Evolutionary conservation across 1,140 invertebrate species (phyloP).

Genomic region (Drosophila santomea): DNA sequence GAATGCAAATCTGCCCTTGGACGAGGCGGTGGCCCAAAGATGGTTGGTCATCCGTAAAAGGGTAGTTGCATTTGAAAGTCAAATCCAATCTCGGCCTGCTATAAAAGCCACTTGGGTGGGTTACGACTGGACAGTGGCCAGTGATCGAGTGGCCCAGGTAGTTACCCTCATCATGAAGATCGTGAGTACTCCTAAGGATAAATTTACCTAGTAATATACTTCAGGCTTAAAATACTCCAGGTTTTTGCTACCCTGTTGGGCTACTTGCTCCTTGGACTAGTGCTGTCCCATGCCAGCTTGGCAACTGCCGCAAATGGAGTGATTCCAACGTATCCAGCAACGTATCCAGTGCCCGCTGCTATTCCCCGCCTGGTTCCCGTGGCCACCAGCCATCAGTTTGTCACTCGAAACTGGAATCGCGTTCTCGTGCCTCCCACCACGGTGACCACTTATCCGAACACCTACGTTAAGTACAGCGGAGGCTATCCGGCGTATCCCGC

Average conservation of each 20-base stretch:
- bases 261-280: conserved; percentile 43
- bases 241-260: conserved; percentile 15
- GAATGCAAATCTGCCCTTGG: conserved; percentile 68
- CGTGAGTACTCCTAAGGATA: conserved; percentile 29
- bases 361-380: conserved; percentile 45
- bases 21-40: conserved; percentile 41
- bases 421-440: conserved; percentile 47
- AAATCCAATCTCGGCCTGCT: conserved; percentile 32
- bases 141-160: conserved; percentile 8
- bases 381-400: conserved; percentile 66
- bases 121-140: conserved; percentile 43
- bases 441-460: conserved; percentile 47
- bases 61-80: conserved; percentile 66
- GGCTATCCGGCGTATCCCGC: conserved; percentile 25
- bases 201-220: neutral
- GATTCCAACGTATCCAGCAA: conserved; percentile 12
- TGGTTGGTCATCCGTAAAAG: conserved; percentile 27
- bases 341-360: conserved; percentile 3
- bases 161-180: conserved; percentile 50
- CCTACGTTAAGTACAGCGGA: conserved; percentile 53
- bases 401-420: conserved; percentile 64
- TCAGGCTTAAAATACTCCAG: neutral
- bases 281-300: conserved; percentile 47
- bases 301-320: conserved; percentile 47
- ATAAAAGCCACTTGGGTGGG: conserved; percentile 32